Conservation (phyloP, 2,113 vertebrate species). For the Tetrax tetrax region DNA sequence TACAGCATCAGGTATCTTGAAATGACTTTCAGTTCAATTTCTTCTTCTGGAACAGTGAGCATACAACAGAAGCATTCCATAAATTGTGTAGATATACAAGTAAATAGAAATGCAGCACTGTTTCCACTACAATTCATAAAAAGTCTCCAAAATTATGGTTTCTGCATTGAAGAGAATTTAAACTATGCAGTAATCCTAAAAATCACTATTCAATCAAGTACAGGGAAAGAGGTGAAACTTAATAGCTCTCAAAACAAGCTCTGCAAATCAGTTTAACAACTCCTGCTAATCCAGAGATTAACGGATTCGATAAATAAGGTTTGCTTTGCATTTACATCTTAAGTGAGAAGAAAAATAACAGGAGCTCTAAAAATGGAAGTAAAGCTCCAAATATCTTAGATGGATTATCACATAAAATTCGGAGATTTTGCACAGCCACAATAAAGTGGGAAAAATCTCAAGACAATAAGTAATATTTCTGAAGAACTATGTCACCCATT, state of each 20-base stretch:
- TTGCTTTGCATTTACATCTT: not conserved
- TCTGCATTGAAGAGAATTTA: not conserved
- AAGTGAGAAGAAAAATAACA: not conserved
- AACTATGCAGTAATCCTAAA: not conserved
- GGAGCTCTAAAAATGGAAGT: not conserved
- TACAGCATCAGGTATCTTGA: not conserved
- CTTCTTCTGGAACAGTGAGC: not conserved
- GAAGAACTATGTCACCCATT: accelerated
- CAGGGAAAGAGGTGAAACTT: not conserved
- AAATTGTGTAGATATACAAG: not conserved
- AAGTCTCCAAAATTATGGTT: not conserved
- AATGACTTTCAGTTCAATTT: not conserved
- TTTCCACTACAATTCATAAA: not conserved
- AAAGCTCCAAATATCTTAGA: not conserved
- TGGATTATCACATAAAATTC: not conserved
- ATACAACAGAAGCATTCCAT: not conserved
- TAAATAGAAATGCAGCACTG: not conserved
- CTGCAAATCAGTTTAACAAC: slow-evolving; percentile 3
- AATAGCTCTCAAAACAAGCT: not conserved
- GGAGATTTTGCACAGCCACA: not conserved
- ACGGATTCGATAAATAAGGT: not conserved
- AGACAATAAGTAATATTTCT: not conserved
- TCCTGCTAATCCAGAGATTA: slow-evolving; percentile 8
- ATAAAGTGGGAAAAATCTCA: not conserved
- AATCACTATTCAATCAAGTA: not conserved